Percentiles rank a stretch among this genome's conserved stretches.
phyloP scores from a whole-genome alignment of 2,888 invertebrate genomes.

The Trichogramma dendrolimi region DNA sequence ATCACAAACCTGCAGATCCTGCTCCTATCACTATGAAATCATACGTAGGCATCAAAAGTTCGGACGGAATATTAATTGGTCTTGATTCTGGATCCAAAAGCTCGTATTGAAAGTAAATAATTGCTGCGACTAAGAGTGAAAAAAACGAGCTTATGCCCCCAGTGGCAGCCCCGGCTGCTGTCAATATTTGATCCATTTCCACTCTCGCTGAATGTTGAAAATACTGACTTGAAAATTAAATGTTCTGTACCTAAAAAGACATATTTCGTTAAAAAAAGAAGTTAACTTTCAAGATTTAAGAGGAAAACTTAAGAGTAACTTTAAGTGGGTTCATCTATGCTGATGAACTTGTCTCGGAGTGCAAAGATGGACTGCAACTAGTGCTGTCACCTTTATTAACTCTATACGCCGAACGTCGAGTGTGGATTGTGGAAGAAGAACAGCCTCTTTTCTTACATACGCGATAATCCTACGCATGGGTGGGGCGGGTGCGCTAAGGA shows the following conservation, averaged over 20 bases:
- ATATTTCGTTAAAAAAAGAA: too few species aligned
- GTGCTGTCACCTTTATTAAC: too few species aligned
- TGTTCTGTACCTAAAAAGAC: too few species aligned
- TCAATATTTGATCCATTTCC: conserved; percentile 41
- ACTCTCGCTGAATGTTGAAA: too few species aligned
- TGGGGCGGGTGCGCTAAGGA: background rate
- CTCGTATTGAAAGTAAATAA: conserved; percentile 84
- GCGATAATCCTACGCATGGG: background rate
- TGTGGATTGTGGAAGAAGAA: background rate
- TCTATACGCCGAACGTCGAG: too few species aligned
- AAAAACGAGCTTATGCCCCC: conserved; percentile 76
- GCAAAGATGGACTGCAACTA: too few species aligned
- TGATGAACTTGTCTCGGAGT: too few species aligned
- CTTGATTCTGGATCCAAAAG: conserved; percentile 77
- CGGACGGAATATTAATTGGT: conserved; percentile 67
- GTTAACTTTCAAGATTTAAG: too few species aligned
- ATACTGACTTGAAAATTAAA: too few species aligned
- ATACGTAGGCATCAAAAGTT: conserved; percentile 64
- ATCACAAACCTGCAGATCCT: conserved; percentile 71
- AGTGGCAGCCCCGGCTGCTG: conserved; percentile 53
- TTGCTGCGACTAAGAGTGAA: conserved; percentile 77
- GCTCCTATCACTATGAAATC: conserved; percentile 84
- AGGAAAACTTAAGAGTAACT: too few species aligned
- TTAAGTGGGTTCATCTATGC: too few species aligned
- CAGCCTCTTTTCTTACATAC: background rate